A percentile compares a stretch with the other conserved stretches of the same genome.
These are phyloP conservation scores for Nasonovia ribisnigri DNA, from an alignment of 2,888 invertebrate genomes.

Conservation along the genomic window DNA sequence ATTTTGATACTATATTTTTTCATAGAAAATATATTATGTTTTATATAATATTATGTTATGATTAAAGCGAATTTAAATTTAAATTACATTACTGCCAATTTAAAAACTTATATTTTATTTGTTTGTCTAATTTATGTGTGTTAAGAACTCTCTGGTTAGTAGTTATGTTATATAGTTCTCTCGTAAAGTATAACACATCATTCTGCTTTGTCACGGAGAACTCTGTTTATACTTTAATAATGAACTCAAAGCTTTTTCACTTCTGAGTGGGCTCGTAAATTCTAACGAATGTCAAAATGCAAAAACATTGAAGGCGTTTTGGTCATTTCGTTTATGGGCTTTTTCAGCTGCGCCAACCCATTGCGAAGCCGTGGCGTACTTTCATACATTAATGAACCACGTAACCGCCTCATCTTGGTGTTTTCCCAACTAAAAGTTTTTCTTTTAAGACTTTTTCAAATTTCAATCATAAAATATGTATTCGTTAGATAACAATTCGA, in stretches of 20 bases:
- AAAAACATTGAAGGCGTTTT: conserved; percentile 35
- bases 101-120: not conserved
- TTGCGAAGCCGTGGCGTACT: not conserved
- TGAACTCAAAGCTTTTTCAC: conserved; percentile 6
- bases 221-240: conserved; percentile 44
- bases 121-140: conserved; percentile 30
- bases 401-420: not conserved
- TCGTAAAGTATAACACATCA: conserved; percentile 38
- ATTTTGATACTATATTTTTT: not conserved
- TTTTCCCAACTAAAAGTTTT: conserved; percentile 38
- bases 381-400: conserved; percentile 5
- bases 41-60: not conserved
- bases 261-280: conserved; percentile 49
- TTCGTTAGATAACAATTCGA: not conserved
- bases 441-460: conserved; percentile 3
- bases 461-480: not conserved
- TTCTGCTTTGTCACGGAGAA: conserved; percentile 28
- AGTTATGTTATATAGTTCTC: conserved; percentile 14
- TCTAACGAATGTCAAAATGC: conserved; percentile 43
- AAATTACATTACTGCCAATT: conserved; percentile 1
- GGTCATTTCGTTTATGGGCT: conserved; percentile 54
- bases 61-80: not conserved
- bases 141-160: not conserved
- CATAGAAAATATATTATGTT: not conserved
- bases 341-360: conserved; percentile 11